Evolutionary conservation across 2,888 invertebrate genomes (phyloP).

Genomic region (Lasioglossum calceatum): DNA sequence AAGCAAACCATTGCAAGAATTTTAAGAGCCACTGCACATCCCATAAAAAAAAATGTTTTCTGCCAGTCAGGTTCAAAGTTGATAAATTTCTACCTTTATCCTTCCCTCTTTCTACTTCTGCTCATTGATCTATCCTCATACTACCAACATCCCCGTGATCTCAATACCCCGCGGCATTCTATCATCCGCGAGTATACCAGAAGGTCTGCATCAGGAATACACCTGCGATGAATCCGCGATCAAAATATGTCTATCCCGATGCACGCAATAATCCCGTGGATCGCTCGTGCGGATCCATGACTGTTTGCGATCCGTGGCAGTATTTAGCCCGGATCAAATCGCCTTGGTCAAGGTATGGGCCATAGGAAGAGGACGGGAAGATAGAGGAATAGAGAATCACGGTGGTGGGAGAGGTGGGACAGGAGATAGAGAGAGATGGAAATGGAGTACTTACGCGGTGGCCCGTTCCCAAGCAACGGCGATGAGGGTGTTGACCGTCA

Average conservation of each 20-base stretch:
- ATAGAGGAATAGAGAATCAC: background rate
- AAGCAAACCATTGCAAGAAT: no score
- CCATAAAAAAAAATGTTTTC: no score
- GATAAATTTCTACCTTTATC: no score
- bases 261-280: background rate
- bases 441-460: conserved; percentile 64
- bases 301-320: conserved; percentile 6
- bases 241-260: background rate
- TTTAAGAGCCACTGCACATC: no score
- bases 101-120: background rate
- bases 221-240: background rate
- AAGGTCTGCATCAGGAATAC: background rate
- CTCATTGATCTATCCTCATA: background rate
- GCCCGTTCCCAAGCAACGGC: conserved; percentile 75
- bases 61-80: no score
- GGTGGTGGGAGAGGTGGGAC: background rate
- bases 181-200: background rate
- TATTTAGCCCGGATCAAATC: background rate
- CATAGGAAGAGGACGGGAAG: background rate
- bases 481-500: conserved; percentile 76
- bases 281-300: background rate
- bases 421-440: background rate
- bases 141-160: background rate
- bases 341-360: background rate
- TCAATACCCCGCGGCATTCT: background rate